phyloP scores from a whole-genome alignment of 2,113 vertebrate species.

The Erpornis zantholeuca region DNA sequence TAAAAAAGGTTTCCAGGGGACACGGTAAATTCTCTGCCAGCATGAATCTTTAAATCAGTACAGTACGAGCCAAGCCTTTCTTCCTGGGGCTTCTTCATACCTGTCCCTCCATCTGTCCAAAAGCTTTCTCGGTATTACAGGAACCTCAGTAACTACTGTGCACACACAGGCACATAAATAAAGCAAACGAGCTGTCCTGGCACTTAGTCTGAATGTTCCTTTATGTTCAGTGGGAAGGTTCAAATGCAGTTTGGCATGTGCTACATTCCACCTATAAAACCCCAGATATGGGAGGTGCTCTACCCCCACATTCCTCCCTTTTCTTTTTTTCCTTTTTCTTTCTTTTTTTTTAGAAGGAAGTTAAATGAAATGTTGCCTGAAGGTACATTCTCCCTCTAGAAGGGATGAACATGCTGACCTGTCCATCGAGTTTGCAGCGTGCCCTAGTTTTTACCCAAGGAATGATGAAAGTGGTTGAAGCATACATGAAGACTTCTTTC shows the following conservation, averaged over 20 bases:
- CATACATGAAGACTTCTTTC: neutral
- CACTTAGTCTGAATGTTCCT: neutral
- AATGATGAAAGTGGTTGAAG: neutral
- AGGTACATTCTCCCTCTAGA: neutral
- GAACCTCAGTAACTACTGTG: neutral
- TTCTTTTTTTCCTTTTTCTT: neutral
- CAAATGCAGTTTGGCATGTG: neutral
- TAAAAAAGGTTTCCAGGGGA: neutral
- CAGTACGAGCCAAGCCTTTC: neutral
- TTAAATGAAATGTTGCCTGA: neutral
- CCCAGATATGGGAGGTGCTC: neutral
- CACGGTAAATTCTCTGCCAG: neutral
- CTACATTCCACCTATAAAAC: neutral
- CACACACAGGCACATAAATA: neutral
- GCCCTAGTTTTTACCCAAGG: neutral
- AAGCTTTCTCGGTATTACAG: neutral
- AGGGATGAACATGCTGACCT: fast-evolving
- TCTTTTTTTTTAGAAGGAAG: neutral
- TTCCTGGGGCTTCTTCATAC: neutral
- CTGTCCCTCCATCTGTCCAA: neutral
- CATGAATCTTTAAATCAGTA: neutral
- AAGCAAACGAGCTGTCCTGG: neutral
- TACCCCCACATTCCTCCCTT: fast-evolving
- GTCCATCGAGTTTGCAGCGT: too few species aligned
- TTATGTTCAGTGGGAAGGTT: neutral